Evolutionary conservation across 1,140 invertebrate genomes (phyloP).

Genomic region (Spodoptera litura): DNA sequence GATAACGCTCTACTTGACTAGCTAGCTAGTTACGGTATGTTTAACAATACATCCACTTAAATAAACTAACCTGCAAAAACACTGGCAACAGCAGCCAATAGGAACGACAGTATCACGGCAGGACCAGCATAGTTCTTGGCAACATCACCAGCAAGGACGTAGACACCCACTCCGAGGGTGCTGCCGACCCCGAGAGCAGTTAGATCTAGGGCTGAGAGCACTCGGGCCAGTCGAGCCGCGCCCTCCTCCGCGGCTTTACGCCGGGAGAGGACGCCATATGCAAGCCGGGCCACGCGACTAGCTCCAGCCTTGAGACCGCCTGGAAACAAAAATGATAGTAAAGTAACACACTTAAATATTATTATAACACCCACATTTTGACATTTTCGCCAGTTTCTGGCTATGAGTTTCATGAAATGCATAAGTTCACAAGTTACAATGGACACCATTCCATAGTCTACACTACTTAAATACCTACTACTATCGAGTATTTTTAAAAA

Average conservation of each 20-base stretch:
- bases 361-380: too few species aligned
- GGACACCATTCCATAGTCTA: too few species aligned
- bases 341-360: not conserved
- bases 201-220: slow-evolving; percentile 91
- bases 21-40: too few species aligned
- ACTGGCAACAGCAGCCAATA: slow-evolving; percentile 94
- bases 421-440: too few species aligned
- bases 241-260: slow-evolving; percentile 83
- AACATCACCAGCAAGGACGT: slow-evolving; percentile 95
- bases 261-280: slow-evolving; percentile 83
- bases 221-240: slow-evolving; percentile 88
- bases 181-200: slow-evolving; percentile 94
- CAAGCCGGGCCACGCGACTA: slow-evolving; percentile 59
- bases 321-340: slow-evolving; percentile 49
- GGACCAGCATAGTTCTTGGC: slow-evolving; percentile 93
- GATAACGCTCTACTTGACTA: too few species aligned
- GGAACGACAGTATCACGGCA: slow-evolving; percentile 93
- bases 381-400: too few species aligned
- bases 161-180: slow-evolving; percentile 95
- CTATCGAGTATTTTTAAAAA: too few species aligned
- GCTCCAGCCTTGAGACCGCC: slow-evolving; percentile 76
- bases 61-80: slow-evolving; percentile 91
- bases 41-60: not conserved
- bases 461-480: too few species aligned
- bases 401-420: too few species aligned